Evolutionary conservation across 1,140 invertebrate genomes (phyloP), one percentile per base, ranked within the genome.

Genomic region (Aphelenchoides besseyi): DNA sequence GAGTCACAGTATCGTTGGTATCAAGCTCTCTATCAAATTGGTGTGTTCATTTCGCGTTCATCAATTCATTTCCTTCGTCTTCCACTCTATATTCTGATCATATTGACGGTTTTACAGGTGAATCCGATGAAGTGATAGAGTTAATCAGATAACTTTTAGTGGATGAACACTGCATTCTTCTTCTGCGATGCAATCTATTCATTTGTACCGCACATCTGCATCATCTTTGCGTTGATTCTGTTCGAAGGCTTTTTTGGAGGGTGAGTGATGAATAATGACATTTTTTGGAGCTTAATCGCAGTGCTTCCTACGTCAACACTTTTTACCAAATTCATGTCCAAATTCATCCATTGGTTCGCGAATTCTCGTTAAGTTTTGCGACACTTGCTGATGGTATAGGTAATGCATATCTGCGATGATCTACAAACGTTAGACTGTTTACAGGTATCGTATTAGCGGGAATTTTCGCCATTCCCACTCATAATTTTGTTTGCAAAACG

Each of bases 31-130:
- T n/a, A n/a, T n/a, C 29, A 63, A 41, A 28, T 93, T 62, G 92
- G 92, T 16, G 92, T 94, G 0, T 92, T 94, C 74, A 87, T 92
- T 48, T 93, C 92, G 0, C 88, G 92, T 68, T 93, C 92, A 3
- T 92, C 91, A 5, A 90, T 92, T 0, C 91, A 90, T 85, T 78
- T 92, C 5, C 82, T 92, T 48, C 87, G 88, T 59, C 71, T 84
- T 29, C 77, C 82, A 62, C 87, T 92, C 33, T 87, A 88, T 69
- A 88, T 88, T 71, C 88, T 92, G 63, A 92, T 90, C 90, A 78
- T 92, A 0, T 88, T 93, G 85, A 88, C 91, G 0, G 81, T 92
- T 9, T 86, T 94, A 28, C 41, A 48, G 41, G 41, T 23, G 23
- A 12, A 48, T 23, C 23, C 41, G 23, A 12, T 23, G 41, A 12